These are phyloP conservation scores for Phengaris alcon DNA, from an alignment of 2,888 invertebrate genomes.

Conservation along the genomic window DNA sequence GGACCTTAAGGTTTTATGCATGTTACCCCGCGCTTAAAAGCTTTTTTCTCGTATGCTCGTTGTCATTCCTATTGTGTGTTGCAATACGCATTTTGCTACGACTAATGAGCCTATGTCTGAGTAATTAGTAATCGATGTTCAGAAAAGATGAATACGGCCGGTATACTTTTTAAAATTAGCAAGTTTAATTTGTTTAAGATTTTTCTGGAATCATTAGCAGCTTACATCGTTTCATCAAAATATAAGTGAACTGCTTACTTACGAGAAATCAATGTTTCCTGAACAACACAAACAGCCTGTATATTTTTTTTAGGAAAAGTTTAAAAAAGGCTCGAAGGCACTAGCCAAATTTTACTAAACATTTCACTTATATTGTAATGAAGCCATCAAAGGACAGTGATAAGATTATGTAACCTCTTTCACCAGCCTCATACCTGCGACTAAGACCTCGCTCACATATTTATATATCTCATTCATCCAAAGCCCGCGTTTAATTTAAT, in stretches of 20 bases:
- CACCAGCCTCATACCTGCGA: conserved; percentile 3
- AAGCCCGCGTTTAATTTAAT: conserved; percentile 25
- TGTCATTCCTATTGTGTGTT: conserved; percentile 26
- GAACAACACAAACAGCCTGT: no score
- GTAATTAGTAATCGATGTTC: conserved; percentile 1
- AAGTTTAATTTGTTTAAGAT: no score
- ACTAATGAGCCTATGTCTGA: not conserved
- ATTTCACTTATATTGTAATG: not conserved
- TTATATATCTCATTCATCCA: conserved; percentile 20
- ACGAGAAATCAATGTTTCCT: no score
- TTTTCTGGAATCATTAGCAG: no score
- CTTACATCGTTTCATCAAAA: no score
- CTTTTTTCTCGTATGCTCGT: conserved; percentile 54
- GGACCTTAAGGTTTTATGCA: conserved; percentile 68
- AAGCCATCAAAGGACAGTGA: not conserved
- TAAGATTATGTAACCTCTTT: not conserved
- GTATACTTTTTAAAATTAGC: no score
- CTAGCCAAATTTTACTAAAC: not conserved
- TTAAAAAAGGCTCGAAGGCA: not conserved
- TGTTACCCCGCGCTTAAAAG: conserved; percentile 66
- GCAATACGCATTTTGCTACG: not conserved
- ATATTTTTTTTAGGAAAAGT: no score
- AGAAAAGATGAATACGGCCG: no score
- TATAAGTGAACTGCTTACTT: no score
- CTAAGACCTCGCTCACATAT: conserved; percentile 6